Conservation (phyloP, 2,113 vertebrate genomes). For the Jaculus jaculus region DNA sequence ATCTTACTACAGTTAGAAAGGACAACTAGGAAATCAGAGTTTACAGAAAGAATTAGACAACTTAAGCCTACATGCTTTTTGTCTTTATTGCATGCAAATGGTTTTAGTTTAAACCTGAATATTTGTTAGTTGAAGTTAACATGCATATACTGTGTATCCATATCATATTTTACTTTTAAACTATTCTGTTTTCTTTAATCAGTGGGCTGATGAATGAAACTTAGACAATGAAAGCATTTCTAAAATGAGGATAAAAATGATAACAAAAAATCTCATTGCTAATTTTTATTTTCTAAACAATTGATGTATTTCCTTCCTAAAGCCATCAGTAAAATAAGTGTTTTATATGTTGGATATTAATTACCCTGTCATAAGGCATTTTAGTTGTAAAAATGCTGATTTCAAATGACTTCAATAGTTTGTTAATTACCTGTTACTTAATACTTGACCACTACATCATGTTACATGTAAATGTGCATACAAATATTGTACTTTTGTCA, state of each 20-base stretch:
- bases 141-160: not conserved
- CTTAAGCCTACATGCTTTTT: not conserved
- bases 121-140: not conserved
- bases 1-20: not conserved
- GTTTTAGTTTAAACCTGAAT: constrained; percentile 3
- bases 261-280: not conserved
- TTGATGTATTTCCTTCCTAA: constrained; percentile 28
- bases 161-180: constrained; percentile 20
- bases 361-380: constrained; percentile 37
- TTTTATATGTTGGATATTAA: constrained; percentile 52
- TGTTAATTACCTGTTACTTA: constrained; percentile 36
- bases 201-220: not conserved
- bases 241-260: constrained; percentile 18
- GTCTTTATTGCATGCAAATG: constrained; percentile 25
- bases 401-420: constrained; percentile 36
- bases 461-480: constrained; percentile 44
- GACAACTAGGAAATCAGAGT: not conserved
- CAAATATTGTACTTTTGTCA: constrained; percentile 34
- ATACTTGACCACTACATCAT: constrained; percentile 49
- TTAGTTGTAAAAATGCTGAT: constrained; percentile 12
- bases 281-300: constrained; percentile 19
- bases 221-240: constrained; percentile 42
- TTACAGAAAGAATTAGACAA: not conserved
- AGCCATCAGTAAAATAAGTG: not conserved
- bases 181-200: constrained; percentile 10